These are phyloP conservation scores for Torymus tubicola DNA, from an alignment of 2,888 invertebrate species.

Conservation along the genomic window DNA sequence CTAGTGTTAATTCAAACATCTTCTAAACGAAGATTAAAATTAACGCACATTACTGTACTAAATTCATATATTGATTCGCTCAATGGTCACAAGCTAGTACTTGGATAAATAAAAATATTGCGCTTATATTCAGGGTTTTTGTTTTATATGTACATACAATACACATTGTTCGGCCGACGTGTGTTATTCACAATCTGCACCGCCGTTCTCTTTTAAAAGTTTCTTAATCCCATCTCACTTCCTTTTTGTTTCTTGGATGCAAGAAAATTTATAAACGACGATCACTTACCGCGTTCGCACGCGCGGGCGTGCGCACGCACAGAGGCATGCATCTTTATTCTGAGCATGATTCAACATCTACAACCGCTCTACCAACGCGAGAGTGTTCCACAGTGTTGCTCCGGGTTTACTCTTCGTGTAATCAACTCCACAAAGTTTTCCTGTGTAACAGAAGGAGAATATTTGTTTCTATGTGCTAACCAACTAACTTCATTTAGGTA, in stretches of 20 bases:
- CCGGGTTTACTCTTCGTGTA: conserved; percentile 63
- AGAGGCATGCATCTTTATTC: conserved; percentile 31
- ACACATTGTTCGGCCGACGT: conserved; percentile 71
- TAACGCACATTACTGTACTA: conserved; percentile 38
- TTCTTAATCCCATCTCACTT: conserved; percentile 17
- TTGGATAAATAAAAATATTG: conserved; percentile 60
- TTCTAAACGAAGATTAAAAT: conserved; percentile 48
- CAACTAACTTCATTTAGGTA: too few species aligned
- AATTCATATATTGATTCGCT: conserved; percentile 42
- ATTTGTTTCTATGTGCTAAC: conserved; percentile 20
- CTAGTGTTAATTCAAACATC: conserved; percentile 52
- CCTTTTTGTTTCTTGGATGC: conserved; percentile 12
- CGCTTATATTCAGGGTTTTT: conserved; percentile 60
- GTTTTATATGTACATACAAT: conserved; percentile 75
- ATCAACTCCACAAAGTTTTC: conserved; percentile 75
- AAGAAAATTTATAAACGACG: conserved; percentile 63
- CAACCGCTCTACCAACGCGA: conserved; percentile 64
- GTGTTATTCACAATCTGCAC: conserved; percentile 43
- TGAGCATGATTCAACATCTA: conserved; percentile 56
- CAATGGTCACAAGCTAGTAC: conserved; percentile 54
- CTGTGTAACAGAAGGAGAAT: conserved; percentile 62
- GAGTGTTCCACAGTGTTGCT: conserved; percentile 61
- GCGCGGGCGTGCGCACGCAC: too few species aligned
- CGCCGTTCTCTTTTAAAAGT: conserved; percentile 23
- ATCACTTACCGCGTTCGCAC: conserved; percentile 68